Percentiles rank a stretch among this genome's conserved stretches.
Conservation (phyloP, 1,140 invertebrate species). For the Sitophilus oryzae region DNA sequence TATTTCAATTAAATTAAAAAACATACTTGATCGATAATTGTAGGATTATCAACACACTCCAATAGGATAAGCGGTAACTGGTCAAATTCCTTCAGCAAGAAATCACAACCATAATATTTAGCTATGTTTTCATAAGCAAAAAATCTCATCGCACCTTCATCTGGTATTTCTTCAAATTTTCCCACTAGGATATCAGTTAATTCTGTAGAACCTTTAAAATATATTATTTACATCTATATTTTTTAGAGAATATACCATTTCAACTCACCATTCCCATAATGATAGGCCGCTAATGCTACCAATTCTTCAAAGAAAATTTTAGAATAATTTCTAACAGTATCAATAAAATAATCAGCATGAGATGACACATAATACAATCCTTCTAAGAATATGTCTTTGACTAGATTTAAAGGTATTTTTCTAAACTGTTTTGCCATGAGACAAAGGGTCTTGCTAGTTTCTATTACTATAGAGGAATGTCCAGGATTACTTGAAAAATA, state of each 20-base stretch:
- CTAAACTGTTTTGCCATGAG: slow-evolving; percentile 22
- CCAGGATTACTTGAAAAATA: slow-evolving; percentile 14
- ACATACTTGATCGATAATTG: slow-evolving; percentile 21
- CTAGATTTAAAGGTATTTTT: slow-evolving; percentile 14
- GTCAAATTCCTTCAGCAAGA: slow-evolving; percentile 22
- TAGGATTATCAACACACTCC: slow-evolving; percentile 14
- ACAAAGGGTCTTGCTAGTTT: slow-evolving; percentile 18
- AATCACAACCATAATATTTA: slow-evolving; percentile 17
- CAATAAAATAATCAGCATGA: slow-evolving; percentile 24
- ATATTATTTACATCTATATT: background rate
- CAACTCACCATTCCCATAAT: slow-evolving; percentile 19
- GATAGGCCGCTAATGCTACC: slow-evolving; percentile 22
- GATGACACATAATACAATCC: slow-evolving; percentile 23
- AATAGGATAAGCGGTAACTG: slow-evolving; percentile 19
- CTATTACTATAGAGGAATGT: slow-evolving; percentile 19
- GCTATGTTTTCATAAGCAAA: slow-evolving; percentile 20
- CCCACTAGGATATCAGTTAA: slow-evolving; percentile 19
- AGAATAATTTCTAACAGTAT: slow-evolving; percentile 22
- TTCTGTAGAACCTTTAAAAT: slow-evolving; percentile 18
- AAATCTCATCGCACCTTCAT: slow-evolving; percentile 19
- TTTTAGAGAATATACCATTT: slow-evolving; percentile 1
- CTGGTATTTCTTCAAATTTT: slow-evolving; percentile 18
- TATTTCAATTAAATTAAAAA: background rate
- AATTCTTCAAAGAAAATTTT: slow-evolving; percentile 26
- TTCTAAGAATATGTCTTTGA: slow-evolving; percentile 19